phyloP scores from a whole-genome alignment of 2,888 invertebrate species.

The Xestobium rufovillosum region DNA sequence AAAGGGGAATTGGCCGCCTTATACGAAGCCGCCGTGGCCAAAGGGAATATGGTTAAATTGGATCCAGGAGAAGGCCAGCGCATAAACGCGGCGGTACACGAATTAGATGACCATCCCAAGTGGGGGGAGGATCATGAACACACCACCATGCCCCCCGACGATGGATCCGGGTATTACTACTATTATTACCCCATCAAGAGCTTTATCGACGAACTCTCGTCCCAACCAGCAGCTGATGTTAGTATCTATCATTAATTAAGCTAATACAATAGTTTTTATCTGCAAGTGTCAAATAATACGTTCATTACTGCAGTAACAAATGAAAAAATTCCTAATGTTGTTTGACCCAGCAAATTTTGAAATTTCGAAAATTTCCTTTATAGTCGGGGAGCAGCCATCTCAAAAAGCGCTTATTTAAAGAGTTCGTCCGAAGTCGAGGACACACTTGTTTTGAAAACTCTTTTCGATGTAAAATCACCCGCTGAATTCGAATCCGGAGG shows the following conservation, averaged over 20 bases:
- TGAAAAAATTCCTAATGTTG: too few species aligned
- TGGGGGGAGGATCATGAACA: conserved; percentile 10
- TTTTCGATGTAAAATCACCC: too few species aligned
- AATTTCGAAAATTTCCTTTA: too few species aligned
- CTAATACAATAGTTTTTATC: conserved; percentile 9
- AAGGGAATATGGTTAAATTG: conserved; percentile 37
- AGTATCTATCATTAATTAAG: conserved; percentile 17
- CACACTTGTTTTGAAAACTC: too few species aligned
- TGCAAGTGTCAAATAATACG: too few species aligned
- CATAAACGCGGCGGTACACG: conserved; percentile 38
- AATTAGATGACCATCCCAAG: conserved; percentile 28
- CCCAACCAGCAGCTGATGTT: conserved; percentile 26
- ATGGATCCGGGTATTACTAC: conserved; percentile 43
- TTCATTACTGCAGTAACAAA: too few species aligned
- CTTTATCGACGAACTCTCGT: conserved; percentile 41
- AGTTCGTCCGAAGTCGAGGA: too few species aligned
- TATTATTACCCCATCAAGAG: conserved; percentile 50
- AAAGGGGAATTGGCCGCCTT: conserved; percentile 43
- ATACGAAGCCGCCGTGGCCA: conserved; percentile 43
- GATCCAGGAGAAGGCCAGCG: conserved; percentile 31
- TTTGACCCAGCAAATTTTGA: too few species aligned
- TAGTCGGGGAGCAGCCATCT: too few species aligned
- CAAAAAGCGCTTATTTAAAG: too few species aligned
- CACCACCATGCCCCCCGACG: conserved; percentile 14
- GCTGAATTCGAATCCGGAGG: too few species aligned